Conservation (phyloP, 2,888 invertebrate genomes). For the Phyto melanocephala region DNA sequence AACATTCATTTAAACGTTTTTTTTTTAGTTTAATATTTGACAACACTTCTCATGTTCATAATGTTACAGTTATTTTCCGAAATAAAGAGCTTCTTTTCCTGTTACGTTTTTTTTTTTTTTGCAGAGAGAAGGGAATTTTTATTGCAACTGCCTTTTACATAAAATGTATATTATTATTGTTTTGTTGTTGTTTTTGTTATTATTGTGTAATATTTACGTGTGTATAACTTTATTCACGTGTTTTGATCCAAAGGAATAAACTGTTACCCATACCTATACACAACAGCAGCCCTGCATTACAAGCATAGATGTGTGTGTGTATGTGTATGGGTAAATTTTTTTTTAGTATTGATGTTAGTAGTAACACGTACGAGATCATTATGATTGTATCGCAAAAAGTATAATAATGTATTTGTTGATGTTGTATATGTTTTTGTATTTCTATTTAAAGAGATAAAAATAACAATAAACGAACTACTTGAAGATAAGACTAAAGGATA, state of each 20-base stretch:
- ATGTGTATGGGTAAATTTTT: not conserved
- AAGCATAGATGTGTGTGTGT: not conserved
- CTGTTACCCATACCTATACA: not conserved
- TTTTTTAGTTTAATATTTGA: not conserved
- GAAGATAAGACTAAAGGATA: conserved; percentile 38
- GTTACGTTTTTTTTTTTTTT: conserved; percentile 69
- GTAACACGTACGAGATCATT: conserved; percentile 61
- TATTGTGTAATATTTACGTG: conserved; percentile 60
- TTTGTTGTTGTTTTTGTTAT: conserved; percentile 18
- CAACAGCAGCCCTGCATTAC: not conserved
- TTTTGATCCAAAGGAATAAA: not conserved
- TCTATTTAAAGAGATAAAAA: not conserved
- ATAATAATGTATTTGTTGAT: conserved; percentile 52
- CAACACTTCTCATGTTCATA: conserved; percentile 3
- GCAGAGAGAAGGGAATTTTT: conserved; percentile 71
- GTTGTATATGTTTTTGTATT: conserved; percentile 2
- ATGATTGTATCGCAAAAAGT: conserved; percentile 60
- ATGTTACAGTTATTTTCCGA: not conserved
- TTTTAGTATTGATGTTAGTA: conserved; percentile 43
- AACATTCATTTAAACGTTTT: not conserved
- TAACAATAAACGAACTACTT: conserved; percentile 1
- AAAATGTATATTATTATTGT: not conserved
- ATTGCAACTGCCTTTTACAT: conserved; percentile 67
- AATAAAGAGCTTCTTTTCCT: conserved; percentile 65
- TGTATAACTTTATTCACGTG: conserved; percentile 56